Percentiles rank a stretch among this genome's conserved stretches.
Conservation (phyloP, 2,113 vertebrate genomes). For the Albula glossodonta region DNA sequence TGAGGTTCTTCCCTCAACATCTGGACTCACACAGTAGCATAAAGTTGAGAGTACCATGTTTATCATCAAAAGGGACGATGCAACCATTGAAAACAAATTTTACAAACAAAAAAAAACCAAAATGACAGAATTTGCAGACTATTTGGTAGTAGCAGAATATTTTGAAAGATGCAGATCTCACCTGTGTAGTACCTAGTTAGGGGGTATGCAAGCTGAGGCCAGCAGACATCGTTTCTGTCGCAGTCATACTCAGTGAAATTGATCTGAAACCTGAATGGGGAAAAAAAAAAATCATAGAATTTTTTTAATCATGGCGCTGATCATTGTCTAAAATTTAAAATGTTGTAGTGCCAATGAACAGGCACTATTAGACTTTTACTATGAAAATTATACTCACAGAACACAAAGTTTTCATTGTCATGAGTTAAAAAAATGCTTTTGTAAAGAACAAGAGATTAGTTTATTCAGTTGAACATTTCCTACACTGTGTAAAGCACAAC, state of each 20-base stretch:
- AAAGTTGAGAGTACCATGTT: too few species aligned
- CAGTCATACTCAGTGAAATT: conserved; percentile 95
- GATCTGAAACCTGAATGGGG: conserved; percentile 78
- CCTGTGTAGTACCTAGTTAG: conserved; percentile 86
- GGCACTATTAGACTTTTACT: background rate
- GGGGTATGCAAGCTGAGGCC: conserved; percentile 88
- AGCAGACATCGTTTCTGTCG: conserved; percentile 86
- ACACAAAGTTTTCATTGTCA: background rate
- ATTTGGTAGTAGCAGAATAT: too few species aligned
- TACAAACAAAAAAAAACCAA: too few species aligned
- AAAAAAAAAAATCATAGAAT: background rate
- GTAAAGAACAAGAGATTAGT: too few species aligned
- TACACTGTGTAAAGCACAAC: background rate
- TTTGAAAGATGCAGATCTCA: conserved; percentile 46
- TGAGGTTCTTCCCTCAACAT: too few species aligned
- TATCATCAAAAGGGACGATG: background rate
- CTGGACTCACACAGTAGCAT: too few species aligned
- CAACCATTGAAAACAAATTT: background rate
- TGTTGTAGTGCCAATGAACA: background rate
- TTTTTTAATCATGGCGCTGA: background rate
- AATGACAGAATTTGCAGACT: too few species aligned
- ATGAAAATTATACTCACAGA: background rate
- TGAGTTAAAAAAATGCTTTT: too few species aligned
- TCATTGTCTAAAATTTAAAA: background rate
- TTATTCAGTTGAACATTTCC: too few species aligned